Evolutionary conservation across 2,797 vertebrate genomes (phyloP).

Genomic region (Avahi laniger): DNA sequence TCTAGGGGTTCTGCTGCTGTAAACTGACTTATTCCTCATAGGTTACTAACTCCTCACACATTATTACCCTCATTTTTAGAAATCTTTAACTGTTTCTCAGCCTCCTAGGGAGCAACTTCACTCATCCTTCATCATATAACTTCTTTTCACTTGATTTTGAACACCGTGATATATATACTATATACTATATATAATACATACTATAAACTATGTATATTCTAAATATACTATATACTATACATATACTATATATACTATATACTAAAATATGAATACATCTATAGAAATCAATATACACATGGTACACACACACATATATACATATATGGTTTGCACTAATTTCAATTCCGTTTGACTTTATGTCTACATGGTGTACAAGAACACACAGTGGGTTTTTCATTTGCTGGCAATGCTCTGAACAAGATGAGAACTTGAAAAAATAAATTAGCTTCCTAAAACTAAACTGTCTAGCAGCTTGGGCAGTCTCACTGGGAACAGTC

Average conservation of each 20-base stretch:
- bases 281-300: accelerated
- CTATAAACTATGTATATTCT: not conserved
- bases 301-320: not conserved
- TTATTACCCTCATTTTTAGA: not conserved
- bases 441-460: not conserved
- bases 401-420: not conserved
- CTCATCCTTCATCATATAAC: not conserved
- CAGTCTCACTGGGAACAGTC: not conserved
- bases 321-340: not conserved
- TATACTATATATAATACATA: not conserved
- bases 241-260: not conserved
- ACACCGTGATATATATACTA: accelerated
- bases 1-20: not conserved
- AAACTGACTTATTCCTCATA: not conserved
- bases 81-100: not conserved
- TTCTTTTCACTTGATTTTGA: not conserved
- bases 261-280: not conserved
- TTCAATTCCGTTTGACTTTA: not conserved
- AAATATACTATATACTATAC: accelerated
- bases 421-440: not conserved
- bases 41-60: accelerated
- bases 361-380: not conserved
- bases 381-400: not conserved
- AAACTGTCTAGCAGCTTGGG: not conserved
- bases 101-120: accelerated